These are phyloP conservation scores for Naso thynnoides DNA, from an alignment of 2,797 vertebrate species.

Conservation along the genomic window DNA sequence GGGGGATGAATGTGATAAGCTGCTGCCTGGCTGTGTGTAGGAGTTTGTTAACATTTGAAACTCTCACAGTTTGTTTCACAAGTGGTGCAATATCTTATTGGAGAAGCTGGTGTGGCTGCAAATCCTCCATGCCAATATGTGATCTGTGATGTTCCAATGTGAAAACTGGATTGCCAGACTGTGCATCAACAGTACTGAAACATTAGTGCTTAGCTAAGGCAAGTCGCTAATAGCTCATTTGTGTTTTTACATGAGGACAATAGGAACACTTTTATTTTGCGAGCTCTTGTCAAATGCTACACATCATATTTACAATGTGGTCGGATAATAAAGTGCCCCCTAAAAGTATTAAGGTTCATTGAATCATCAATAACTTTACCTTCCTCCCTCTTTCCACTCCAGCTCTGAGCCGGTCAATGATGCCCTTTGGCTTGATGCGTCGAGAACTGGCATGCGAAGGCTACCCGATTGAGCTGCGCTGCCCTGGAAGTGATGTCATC, in stretches of 20 bases:
- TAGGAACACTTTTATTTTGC: conserved; percentile 37
- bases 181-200: conserved; percentile 49
- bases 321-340: conserved; percentile 68
- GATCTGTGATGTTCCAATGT: conserved; percentile 59
- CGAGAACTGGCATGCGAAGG: conserved; percentile 94
- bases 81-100: conserved; percentile 71
- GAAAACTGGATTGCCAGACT: conserved; percentile 50
- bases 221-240: conserved; percentile 51
- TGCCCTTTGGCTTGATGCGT: conserved; percentile 94
- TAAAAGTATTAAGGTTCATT: conserved; percentile 71
- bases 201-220: conserved; percentile 28
- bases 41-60: conserved; percentile 77
- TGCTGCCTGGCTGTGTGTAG: conserved; percentile 64
- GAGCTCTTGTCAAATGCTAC: conserved; percentile 41
- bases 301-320: conserved; percentile 68
- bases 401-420: conserved; percentile 92
- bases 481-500: conserved; percentile 95
- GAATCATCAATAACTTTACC: conserved; percentile 71
- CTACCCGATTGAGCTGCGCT: conserved; percentile 94
- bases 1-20: conserved; percentile 42
- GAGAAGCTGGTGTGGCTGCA: conserved; percentile 60
- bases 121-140: conserved; percentile 56
- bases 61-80: conserved; percentile 79
- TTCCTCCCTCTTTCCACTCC: conserved; percentile 47
- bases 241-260: conserved; percentile 49